Evolutionary conservation across 2,797 vertebrate species (phyloP), one percentile per base, ranked within the genome.

Genomic region (Lagodon rhomboides): DNA sequence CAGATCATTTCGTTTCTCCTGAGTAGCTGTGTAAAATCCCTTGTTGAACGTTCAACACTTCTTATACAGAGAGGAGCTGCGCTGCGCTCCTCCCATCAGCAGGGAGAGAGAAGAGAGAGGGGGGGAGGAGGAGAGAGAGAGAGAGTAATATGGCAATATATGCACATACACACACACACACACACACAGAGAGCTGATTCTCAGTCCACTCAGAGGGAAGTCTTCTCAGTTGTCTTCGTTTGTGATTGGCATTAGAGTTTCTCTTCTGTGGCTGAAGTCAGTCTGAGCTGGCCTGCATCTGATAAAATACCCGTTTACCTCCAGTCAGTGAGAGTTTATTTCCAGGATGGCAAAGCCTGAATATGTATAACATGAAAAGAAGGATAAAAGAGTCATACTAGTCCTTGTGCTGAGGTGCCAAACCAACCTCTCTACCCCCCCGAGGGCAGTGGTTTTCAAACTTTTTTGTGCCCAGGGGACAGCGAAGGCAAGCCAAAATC

Each of bases 1-100:
- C 96, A 97, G 96, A 97, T 96, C 98, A 99, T 99, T 95, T 95
- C 98, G 97, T 96, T 97, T 95, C 96, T 96, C 95, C 95, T 96
- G 95, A 95, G 95, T 95, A 95, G 95, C 96, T 96, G 96, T 95
- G 94, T 93, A 93, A 93, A 95, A 91, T 93, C 93, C 94, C 95
- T 88, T 86, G 92, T 92, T 90, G 93, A 89, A 90, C 87, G 94
- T 85, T 88, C 93, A 87, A 95, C 95, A 94, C 94, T 93, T 96
- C 96, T 97, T 96, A 97, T 96, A 96, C 88, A 86, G 92, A 91
- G 90, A 87, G 91, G 90, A 90, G 89, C 84, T 80, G 82, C 82
- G 85, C 87, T 83, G 91, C 86, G 95, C 94, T 93, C 95, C 94
- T 95, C 94, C 95, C 94, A 95, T 94, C 85, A 80, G 80, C 81